A percentile compares a stretch with the other conserved stretches of the same genome.
These are phyloP conservation scores for Papilio helenus DNA, from an alignment of 1,140 invertebrate genomes.

Conservation along the genomic window DNA sequence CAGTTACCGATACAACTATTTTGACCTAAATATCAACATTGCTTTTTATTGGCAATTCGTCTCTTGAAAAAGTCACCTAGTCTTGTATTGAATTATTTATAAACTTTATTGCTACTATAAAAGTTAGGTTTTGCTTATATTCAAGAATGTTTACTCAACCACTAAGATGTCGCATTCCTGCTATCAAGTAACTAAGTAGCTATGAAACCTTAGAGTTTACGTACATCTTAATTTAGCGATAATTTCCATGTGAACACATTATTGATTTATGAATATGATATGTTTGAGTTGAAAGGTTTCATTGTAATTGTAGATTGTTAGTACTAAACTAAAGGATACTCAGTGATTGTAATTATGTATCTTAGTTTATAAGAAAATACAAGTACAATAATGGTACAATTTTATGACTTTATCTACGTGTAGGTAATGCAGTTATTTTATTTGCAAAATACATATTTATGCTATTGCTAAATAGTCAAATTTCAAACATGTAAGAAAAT, in stretches of 20 bases:
- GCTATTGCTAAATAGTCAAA: neutral
- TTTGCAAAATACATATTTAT: neutral
- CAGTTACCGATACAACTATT: constrained; percentile 65
- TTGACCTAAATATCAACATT: constrained; percentile 54
- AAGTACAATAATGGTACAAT: too few relatives aligned
- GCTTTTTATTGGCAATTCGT: constrained; percentile 22
- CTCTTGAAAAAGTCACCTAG: constrained; percentile 26
- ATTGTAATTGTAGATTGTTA: too few relatives aligned
- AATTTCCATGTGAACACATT: neutral
- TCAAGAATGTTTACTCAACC: constrained; percentile 5
- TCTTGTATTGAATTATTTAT: constrained; percentile 13
- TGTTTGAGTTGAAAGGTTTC: neutral
- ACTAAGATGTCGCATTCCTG: constrained; percentile 3
- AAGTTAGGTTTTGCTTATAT: neutral
- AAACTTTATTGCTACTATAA: neutral
- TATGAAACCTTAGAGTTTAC: neutral
- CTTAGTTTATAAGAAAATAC: too few relatives aligned
- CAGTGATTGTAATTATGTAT: too few relatives aligned
- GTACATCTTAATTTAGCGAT: neutral
- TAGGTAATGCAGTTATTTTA: neutral
- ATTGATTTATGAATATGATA: neutral
- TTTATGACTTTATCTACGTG: neutral
- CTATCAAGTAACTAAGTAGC: neutral
- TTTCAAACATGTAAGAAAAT: neutral
- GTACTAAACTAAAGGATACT: too few relatives aligned